Conservation (phyloP, 2,888 invertebrate genomes). For the Microctonus aethiopoides region DNA sequence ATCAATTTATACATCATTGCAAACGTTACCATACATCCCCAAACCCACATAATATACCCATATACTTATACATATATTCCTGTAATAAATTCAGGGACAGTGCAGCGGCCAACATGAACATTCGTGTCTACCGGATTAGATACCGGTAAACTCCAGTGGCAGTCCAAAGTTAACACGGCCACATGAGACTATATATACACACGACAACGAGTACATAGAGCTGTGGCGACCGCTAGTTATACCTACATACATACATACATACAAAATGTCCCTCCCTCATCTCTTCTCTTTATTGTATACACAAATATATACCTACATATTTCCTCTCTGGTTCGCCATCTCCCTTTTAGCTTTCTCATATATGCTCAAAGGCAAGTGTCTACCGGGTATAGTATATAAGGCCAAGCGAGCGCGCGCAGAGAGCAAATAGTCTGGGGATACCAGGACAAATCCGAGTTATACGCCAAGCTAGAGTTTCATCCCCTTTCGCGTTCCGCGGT, state of each 20-base stretch:
- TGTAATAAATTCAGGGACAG: neutral
- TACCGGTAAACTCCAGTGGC: constrained; percentile 10
- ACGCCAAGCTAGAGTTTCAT: constrained; percentile 51
- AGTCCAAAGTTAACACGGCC: constrained; percentile 10
- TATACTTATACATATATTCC: neutral
- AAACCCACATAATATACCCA: too few relatives aligned
- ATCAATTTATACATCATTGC: neutral
- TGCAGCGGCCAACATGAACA: neutral
- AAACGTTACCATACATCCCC: too few relatives aligned
- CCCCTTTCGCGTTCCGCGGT: constrained; percentile 65
- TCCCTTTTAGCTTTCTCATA: constrained; percentile 8
- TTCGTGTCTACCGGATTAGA: constrained; percentile 3
- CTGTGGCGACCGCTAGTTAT: constrained; percentile 2
- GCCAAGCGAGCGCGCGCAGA: constrained; percentile 26
- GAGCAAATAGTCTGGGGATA: constrained; percentile 41
- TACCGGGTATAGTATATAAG: neutral
- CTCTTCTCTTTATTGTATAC: too few relatives aligned
- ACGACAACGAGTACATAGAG: neutral
- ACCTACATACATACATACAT: too few relatives aligned
- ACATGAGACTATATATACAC: neutral
- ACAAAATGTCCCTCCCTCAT: too few relatives aligned
- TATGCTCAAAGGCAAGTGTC: constrained; percentile 9
- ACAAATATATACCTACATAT: too few relatives aligned
- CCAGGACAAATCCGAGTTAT: constrained; percentile 53
- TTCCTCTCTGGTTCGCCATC: neutral